Conservation (phyloP, 1,140 invertebrate species). For the Drosophila burlai region DNA sequence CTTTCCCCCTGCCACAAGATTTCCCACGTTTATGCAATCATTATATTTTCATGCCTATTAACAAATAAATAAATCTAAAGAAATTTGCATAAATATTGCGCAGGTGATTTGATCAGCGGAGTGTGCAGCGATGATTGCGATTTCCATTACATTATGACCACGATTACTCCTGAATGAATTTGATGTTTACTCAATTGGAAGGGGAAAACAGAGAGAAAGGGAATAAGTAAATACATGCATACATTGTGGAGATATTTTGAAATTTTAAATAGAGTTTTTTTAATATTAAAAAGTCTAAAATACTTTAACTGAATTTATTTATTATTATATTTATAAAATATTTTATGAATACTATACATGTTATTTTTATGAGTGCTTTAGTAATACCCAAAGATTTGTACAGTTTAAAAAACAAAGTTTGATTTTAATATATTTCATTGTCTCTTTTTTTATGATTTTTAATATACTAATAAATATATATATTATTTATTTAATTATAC, state of each 20-base stretch:
- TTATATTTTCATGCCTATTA: slow-evolving; percentile 77
- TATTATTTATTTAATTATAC: too few species aligned
- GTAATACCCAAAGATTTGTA: too few species aligned
- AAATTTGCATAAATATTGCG: slow-evolving; percentile 65
- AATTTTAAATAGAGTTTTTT: not conserved
- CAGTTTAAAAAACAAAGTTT: too few species aligned
- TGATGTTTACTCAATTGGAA: slow-evolving; percentile 40
- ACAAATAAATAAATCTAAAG: slow-evolving; percentile 59
- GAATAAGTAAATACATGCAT: not conserved
- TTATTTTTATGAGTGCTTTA: too few species aligned
- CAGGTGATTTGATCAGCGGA: slow-evolving; percentile 71
- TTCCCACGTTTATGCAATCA: slow-evolving; percentile 56
- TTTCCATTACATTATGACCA: slow-evolving; percentile 1
- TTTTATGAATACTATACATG: too few species aligned
- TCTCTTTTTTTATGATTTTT: too few species aligned
- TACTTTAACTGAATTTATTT: not conserved
- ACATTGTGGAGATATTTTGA: not conserved
- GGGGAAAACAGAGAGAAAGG: not conserved
- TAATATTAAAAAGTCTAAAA: not conserved
- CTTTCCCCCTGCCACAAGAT: not conserved
- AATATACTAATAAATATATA: too few species aligned
- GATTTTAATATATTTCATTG: too few species aligned
- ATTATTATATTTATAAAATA: too few species aligned
- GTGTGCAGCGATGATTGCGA: slow-evolving; percentile 30
- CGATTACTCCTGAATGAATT: slow-evolving; percentile 12